These are phyloP conservation scores for Ailurus styani DNA, from an alignment of 2,113 vertebrate species.

Conservation along the genomic window DNA sequence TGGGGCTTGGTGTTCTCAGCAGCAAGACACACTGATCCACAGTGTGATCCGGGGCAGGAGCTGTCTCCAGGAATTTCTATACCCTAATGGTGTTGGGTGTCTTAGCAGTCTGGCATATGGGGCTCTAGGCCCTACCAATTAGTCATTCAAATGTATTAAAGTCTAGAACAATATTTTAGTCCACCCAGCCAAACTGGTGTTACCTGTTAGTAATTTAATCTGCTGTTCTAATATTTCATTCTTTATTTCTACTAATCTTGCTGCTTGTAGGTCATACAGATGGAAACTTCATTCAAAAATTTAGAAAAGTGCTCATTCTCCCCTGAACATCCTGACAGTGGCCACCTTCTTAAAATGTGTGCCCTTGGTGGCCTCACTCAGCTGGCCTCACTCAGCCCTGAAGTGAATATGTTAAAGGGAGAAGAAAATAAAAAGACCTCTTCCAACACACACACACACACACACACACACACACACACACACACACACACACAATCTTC, in stretches of 20 bases:
- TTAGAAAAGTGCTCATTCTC: neutral
- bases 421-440: neutral
- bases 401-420: neutral
- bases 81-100: neutral
- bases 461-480: neutral
- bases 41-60: neutral
- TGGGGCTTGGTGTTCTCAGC: neutral
- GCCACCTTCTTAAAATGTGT: neutral
- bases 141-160: neutral
- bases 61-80: neutral
- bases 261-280: neutral
- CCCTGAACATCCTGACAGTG: neutral
- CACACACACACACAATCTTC: neutral
- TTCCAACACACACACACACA: neutral
- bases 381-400: neutral
- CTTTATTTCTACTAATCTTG: neutral
- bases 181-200: neutral
- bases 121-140: neutral
- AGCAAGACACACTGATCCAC: neutral
- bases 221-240: neutral
- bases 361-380: no score
- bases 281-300: neutral
- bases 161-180: neutral
- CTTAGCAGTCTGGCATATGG: neutral
- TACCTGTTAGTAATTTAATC: neutral